These are phyloP conservation scores for Pelvicachromis taeniatus DNA, from an alignment of 2,113 vertebrate species.

Conservation along the genomic window DNA sequence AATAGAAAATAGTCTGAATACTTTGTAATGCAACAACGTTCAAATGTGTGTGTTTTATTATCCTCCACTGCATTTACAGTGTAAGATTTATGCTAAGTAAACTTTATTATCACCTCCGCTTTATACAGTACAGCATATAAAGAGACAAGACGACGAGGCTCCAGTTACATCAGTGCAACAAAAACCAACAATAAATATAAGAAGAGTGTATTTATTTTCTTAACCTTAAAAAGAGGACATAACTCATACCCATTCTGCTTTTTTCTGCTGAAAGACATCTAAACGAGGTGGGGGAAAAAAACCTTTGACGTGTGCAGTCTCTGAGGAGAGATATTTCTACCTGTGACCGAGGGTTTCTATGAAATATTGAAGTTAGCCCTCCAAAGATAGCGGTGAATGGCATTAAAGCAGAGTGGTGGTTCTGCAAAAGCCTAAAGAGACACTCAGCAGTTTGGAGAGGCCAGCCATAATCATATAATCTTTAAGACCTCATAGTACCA, in stretches of 20 bases:
- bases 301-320: conserved; percentile 26
- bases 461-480: background rate
- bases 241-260: background rate
- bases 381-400: conserved; percentile 50
- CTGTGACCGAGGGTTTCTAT: conserved; percentile 65
- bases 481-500: background rate
- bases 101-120: too few species aligned
- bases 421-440: conserved; percentile 35
- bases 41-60: too few species aligned
- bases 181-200: too few species aligned
- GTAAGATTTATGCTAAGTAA: too few species aligned
- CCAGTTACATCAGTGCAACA: too few species aligned
- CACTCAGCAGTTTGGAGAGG: conserved; percentile 17
- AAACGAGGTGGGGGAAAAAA: conserved; percentile 9
- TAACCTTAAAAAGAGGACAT: background rate
- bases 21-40: too few species aligned
- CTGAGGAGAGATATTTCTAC: conserved; percentile 49
- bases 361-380: conserved; percentile 63
- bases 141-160: too few species aligned
- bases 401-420: conserved; percentile 38
- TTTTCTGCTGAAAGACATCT: background rate
- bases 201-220: too few species aligned
- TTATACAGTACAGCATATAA: too few species aligned
- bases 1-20: too few species aligned
- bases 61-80: too few species aligned